A percentile compares a stretch with the other conserved stretches of the same genome.
These are phyloP conservation scores for Chiloscyllium plagiosum DNA, from an alignment of 2,113 vertebrate genomes.

Conservation along the genomic window DNA sequence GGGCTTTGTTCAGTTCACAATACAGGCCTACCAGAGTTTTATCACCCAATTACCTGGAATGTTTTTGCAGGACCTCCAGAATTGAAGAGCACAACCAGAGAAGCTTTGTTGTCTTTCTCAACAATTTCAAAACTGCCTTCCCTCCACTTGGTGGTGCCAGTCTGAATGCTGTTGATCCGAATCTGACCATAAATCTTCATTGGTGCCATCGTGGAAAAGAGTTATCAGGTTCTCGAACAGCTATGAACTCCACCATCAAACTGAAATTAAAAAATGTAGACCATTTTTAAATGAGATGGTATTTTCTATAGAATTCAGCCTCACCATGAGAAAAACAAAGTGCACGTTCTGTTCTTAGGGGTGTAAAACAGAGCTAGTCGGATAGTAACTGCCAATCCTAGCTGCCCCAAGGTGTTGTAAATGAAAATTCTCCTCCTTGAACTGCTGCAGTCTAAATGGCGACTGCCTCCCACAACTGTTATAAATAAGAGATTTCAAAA, in stretches of 20 bases:
- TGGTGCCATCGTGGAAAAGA: constrained; percentile 56
- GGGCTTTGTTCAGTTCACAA: neutral
- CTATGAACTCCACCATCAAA: constrained; percentile 43
- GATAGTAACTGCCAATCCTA: neutral
- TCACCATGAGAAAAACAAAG: neutral
- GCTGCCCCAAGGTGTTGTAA: neutral
- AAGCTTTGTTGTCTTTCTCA: constrained; percentile 90
- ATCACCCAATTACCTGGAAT: constrained; percentile 71
- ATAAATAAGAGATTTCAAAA: neutral
- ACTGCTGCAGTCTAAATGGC: neutral
- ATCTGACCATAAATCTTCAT: constrained; percentile 80
- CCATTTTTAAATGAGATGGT: neutral
- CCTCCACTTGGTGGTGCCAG: constrained; percentile 87
- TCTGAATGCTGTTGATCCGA: constrained; percentile 72
- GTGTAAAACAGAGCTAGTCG: neutral
- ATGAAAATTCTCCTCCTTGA: neutral
- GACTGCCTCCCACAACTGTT: neutral
- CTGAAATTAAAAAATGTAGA: neutral
- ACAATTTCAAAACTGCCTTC: constrained; percentile 91
- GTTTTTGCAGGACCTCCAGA: constrained; percentile 73
- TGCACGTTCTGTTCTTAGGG: neutral
- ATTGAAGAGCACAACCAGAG: constrained; percentile 76
- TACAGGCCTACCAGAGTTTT: neutral
- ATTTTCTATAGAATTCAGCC: neutral
- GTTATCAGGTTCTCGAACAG: constrained; percentile 40